Evolutionary conservation across 2,888 invertebrate genomes (phyloP).

Genomic region (Peribatodes rhomboidaria): DNA sequence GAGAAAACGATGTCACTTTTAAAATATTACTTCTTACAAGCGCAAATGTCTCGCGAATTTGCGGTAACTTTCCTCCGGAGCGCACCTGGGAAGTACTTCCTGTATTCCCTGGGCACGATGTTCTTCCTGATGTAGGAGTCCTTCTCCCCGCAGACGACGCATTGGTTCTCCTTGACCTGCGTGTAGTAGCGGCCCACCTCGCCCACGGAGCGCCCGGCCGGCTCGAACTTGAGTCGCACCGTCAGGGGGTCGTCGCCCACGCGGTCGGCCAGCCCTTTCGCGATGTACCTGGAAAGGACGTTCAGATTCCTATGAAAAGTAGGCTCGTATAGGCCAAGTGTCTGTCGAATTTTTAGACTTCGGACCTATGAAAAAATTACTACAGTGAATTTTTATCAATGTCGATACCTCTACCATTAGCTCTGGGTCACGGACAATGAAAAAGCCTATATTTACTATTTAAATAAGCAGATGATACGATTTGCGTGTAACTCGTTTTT

Average conservation of each 20-base stretch:
- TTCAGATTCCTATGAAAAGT: background rate
- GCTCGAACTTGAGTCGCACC: constrained; percentile 92
- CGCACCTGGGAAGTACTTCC: constrained; percentile 91
- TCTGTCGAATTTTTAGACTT: too few species aligned
- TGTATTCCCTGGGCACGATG: constrained; percentile 93
- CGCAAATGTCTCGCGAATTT: background rate
- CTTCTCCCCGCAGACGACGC: constrained; percentile 91
- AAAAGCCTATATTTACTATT: too few species aligned
- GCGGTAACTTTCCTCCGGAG: background rate
- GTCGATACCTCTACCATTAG: too few species aligned
- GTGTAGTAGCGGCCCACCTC: constrained; percentile 91
- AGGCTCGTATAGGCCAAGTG: too few species aligned
- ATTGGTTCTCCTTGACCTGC: constrained; percentile 90
- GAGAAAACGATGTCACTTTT: background rate
- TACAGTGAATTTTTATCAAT: too few species aligned
- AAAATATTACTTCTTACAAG: background rate
- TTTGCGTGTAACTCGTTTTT: too few species aligned
- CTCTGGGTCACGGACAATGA: too few species aligned
- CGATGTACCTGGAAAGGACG: constrained; percentile 76
- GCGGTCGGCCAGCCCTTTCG: constrained; percentile 78
- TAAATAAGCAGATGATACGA: too few species aligned
- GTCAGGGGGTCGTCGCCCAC: constrained; percentile 85
- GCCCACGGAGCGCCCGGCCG: constrained; percentile 90
- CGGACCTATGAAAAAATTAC: too few species aligned
- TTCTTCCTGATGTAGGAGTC: constrained; percentile 92